A percentile compares a stretch with the other conserved stretches of the same genome.
Evolutionary conservation across 1,140 invertebrate genomes (phyloP).

Genomic region (Ips nitidus): DNA sequence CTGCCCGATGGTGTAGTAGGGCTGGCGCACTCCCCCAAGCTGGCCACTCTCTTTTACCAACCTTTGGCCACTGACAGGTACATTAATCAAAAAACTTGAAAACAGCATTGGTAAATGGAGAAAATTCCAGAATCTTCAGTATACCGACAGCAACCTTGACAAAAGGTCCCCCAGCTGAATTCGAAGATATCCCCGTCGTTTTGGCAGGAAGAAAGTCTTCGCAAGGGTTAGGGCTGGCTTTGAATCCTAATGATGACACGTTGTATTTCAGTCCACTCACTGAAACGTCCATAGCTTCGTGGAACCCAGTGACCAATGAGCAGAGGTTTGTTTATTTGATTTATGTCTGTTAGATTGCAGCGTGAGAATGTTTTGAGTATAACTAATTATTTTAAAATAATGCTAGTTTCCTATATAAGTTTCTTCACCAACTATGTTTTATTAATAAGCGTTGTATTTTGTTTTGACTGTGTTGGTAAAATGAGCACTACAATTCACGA

Average conservation of each 20-base stretch:
- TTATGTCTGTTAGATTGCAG: too few species aligned
- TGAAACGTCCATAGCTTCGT: constrained; percentile 75
- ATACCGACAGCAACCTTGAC: constrained; percentile 70
- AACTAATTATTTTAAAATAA: not conserved
- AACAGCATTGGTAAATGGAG: too few species aligned
- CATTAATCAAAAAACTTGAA: not conserved
- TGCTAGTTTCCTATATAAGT: constrained; percentile 3
- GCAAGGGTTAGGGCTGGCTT: constrained; percentile 71
- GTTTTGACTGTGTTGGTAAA: not conserved
- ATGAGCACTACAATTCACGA: not conserved
- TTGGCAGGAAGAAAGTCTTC: constrained; percentile 79
- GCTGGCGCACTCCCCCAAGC: constrained; percentile 68
- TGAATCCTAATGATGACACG: constrained; percentile 68
- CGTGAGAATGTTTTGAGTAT: constrained; percentile 11
- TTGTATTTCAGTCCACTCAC: constrained; percentile 73
- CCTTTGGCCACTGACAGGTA: constrained; percentile 78
- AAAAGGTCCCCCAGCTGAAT: constrained; percentile 67
- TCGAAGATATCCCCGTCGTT: constrained; percentile 69
- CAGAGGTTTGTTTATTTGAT: constrained; percentile 57
- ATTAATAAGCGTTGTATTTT: not conserved
- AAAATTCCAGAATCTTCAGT: constrained; percentile 64
- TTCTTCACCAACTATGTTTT: too few species aligned
- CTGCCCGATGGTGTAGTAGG: constrained; percentile 80
- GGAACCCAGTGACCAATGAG: constrained; percentile 69
- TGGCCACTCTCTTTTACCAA: constrained; percentile 72